Evolutionary conservation across 2,113 vertebrate genomes (phyloP), one percentile per base, ranked within the genome.

Genomic region (crab-eating macaque (Macaca fascicularis)): DNA sequence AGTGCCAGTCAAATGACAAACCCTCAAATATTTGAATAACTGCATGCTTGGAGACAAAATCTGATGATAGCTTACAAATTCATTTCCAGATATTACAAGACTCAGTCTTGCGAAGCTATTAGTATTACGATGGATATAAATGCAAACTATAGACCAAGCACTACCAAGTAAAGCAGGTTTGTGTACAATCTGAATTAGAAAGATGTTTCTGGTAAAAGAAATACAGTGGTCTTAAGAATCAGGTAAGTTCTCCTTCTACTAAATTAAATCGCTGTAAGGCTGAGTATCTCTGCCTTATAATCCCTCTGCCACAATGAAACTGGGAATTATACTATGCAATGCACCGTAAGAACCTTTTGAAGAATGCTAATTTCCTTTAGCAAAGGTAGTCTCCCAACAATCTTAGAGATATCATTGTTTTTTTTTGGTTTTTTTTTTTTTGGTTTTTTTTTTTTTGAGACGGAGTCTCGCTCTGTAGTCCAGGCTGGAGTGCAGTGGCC

Each of bases 21-120:
- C 35, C 35, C 43, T 94, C 88, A 95, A 81, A 75, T 85, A 95
- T 57, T 32, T 83, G 74, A 96, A 76, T 93, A 90, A 90, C 50
- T 61, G 79, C 93, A 93, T 72, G 40, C 40, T 86, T 69, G n/a
- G 45, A 70, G 27, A 94, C 19, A 92, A 82, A 90, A 96, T 72
- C 23, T 79, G 30, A 19, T 85, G 74, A 61, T 10, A 55, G n/a
- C 45, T 89, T 96, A 38, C 19, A 96, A 94, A 90, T 75, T 83
- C 45, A 90, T 27, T 97, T 78, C 30, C 74, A 93, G 27, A 89
- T 83, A 69, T 16, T 72, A 81, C 16, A 74, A 92, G 30, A 92
- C 4, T 59, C 16, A 43, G 12, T 40, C 67, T 30, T 25, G 30
- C 14, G 16, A 88, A 22, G 81, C 67, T 79, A 32, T 45, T 38